phyloP scores from a whole-genome alignment of 2,113 vertebrate genomes.

The Cottus gobio region DNA sequence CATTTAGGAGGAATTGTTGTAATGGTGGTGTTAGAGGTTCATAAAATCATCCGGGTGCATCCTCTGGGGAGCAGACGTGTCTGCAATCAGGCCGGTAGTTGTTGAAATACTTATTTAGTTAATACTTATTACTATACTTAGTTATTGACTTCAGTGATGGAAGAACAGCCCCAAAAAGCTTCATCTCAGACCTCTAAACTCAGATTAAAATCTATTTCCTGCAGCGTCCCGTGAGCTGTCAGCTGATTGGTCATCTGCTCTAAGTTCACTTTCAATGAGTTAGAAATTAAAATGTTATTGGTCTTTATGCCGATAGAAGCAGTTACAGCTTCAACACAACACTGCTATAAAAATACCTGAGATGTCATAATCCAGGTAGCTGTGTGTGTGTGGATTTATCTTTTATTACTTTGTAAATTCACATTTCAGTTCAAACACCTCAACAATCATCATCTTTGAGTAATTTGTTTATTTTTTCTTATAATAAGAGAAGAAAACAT shows the following conservation, averaged over 20 bases:
- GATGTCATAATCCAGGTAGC: background rate
- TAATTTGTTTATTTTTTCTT: background rate
- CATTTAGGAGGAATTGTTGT: background rate
- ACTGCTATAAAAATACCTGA: constrained; percentile 63
- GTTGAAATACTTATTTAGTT: background rate
- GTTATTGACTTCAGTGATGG: background rate
- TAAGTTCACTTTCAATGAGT: background rate
- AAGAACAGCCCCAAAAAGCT: background rate
- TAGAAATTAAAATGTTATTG: background rate
- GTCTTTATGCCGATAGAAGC: constrained; percentile 24
- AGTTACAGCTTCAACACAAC: background rate
- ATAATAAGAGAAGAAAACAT: background rate
- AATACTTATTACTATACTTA: too few species aligned
- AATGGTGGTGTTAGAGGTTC: background rate
- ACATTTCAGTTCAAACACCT: background rate
- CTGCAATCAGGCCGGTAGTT: background rate
- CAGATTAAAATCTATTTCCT: background rate
- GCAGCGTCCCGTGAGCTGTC: background rate
- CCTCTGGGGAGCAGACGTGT: background rate
- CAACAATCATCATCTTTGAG: background rate
- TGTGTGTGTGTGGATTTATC: background rate
- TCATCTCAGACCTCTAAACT: background rate
- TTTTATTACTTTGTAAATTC: background rate
- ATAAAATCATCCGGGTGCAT: background rate
- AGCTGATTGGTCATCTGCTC: constrained; percentile 5